phyloP scores from a whole-genome alignment of 1,140 invertebrate genomes.

The Spodoptera frugiperda region DNA sequence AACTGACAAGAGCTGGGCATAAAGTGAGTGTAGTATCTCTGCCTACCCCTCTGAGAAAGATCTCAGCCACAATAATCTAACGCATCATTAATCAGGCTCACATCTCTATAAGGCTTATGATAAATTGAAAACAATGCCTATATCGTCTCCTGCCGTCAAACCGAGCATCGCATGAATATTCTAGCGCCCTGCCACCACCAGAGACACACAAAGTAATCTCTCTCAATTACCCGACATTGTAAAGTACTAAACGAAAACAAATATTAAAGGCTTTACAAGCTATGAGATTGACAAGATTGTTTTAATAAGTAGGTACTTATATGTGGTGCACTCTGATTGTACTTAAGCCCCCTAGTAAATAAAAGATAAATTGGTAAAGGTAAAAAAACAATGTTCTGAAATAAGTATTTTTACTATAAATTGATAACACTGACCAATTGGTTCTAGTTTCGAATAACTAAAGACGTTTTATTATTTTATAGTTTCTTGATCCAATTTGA shows the following conservation, averaged over 20 bases:
- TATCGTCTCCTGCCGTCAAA: not conserved
- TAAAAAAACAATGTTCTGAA: too few species aligned
- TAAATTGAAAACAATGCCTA: constrained; percentile 44
- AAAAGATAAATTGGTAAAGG: too few species aligned
- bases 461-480: too few species aligned
- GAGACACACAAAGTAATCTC: constrained; percentile 37
- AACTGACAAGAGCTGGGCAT: too few species aligned
- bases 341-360: too few species aligned
- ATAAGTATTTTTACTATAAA: too few species aligned
- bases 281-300: not conserved
- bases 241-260: not conserved
- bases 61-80: not conserved
- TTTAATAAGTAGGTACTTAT: too few species aligned
- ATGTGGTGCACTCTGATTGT: not conserved
- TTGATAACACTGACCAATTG: too few species aligned
- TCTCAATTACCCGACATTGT: constrained; percentile 48
- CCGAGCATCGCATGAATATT: constrained; percentile 66
- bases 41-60: too few species aligned
- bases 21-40: too few species aligned
- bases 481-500: too few species aligned
- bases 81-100: constrained; percentile 14
- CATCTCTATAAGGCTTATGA: constrained; percentile 17
- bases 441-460: too few species aligned
- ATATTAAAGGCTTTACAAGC: not conserved
- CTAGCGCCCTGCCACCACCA: constrained; percentile 42